phyloP scores from a whole-genome alignment of 1,140 invertebrate genomes.

The Wiebesia pumilae region DNA sequence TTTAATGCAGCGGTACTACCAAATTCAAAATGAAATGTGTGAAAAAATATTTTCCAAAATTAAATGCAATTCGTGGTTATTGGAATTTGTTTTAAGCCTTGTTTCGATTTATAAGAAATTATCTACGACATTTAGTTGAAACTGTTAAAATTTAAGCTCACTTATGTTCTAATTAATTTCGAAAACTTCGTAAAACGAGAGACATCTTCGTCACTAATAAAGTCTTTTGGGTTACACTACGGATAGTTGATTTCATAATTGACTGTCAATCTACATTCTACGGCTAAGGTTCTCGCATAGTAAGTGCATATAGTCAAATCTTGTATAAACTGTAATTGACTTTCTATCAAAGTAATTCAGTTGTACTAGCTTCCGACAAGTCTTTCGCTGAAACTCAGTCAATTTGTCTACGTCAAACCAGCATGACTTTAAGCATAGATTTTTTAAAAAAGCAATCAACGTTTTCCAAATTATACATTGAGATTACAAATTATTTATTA shows the following conservation, averaged over 20 bases:
- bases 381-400: background rate
- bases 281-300: background rate
- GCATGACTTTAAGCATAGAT: background rate
- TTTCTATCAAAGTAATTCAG: constrained; percentile 16
- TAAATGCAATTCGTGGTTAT: no score
- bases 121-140: background rate
- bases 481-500: background rate
- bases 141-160: no score
- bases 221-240: background rate
- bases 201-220: background rate
- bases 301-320: background rate
- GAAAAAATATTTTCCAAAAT: no score
- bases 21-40: no score
- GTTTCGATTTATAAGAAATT: background rate
- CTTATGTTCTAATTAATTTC: background rate
- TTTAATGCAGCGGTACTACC: no score
- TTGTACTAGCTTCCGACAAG: background rate
- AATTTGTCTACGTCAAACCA: background rate
- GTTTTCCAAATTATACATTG: background rate
- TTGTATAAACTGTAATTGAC: background rate
- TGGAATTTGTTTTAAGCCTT: no score
- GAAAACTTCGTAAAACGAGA: background rate
- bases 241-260: background rate
- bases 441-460: no score
- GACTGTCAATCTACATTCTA: background rate